phyloP scores from a whole-genome alignment of 2,888 invertebrate species.

The Allophyes oxyacanthae region DNA sequence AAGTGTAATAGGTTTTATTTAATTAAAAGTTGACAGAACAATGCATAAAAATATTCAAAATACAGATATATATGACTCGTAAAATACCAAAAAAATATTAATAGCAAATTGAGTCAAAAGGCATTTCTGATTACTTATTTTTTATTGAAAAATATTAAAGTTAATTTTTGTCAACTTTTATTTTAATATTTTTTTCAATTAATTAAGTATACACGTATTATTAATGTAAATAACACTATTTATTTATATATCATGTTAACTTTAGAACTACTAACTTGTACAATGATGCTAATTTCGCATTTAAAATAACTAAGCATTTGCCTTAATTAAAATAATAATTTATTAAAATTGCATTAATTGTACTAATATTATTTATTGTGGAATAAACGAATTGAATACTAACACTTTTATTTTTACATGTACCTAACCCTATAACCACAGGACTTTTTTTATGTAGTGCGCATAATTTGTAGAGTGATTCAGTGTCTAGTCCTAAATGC shows the following conservation, averaged over 20 bases:
- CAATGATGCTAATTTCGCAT: slow-evolving; percentile 82
- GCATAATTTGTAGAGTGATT: no score
- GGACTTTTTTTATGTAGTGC: no score
- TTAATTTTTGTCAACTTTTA: slow-evolving; percentile 54
- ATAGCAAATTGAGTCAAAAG: slow-evolving; percentile 22
- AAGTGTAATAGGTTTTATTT: slow-evolving; percentile 55
- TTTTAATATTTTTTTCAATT: slow-evolving; percentile 48
- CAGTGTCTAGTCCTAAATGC: no score
- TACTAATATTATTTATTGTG: slow-evolving; percentile 82
- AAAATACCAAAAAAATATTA: slow-evolving; percentile 27
- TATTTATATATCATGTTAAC: slow-evolving; percentile 72
- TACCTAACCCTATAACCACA: slow-evolving; percentile 15
- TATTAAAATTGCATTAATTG: slow-evolving; percentile 73
- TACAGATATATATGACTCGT: slow-evolving; percentile 12
- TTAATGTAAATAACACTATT: slow-evolving; percentile 82
- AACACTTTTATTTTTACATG: slow-evolving; percentile 50
- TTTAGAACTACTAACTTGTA: slow-evolving; percentile 78
- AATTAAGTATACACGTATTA: slow-evolving; percentile 54
- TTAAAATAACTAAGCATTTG: slow-evolving; percentile 77
- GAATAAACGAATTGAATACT: slow-evolving; percentile 81
- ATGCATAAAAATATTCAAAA: slow-evolving; percentile 11
- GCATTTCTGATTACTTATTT: slow-evolving; percentile 5
- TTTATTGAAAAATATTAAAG: slow-evolving; percentile 4
- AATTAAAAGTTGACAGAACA: slow-evolving; percentile 49
- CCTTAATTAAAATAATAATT: slow-evolving; percentile 71